Percentiles rank a stretch among this genome's conserved stretches.
These are phyloP conservation scores for Drosophila miranda DNA, from an alignment of 1,140 invertebrate genomes.

Conservation along the genomic window DNA sequence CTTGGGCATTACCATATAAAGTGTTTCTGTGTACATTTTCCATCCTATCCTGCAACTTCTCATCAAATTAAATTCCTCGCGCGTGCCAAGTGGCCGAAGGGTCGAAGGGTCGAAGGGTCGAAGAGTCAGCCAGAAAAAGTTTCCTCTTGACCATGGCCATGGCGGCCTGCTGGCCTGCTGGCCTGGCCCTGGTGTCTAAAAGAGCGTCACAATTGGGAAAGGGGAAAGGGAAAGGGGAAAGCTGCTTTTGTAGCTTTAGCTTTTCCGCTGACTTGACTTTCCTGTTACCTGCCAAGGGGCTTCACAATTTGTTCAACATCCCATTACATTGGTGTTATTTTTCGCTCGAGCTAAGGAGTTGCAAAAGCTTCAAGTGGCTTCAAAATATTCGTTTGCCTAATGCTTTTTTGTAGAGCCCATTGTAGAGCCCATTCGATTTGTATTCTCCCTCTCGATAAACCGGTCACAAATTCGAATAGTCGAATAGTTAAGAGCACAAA, in stretches of 20 bases:
- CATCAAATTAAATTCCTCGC: constrained; percentile 54
- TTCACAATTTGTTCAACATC: constrained; percentile 29
- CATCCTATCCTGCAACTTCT: constrained; percentile 4
- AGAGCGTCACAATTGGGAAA: constrained; percentile 41
- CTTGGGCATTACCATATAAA: constrained; percentile 65
- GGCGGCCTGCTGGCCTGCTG: constrained; percentile 9
- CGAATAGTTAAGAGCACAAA: constrained; percentile 26
- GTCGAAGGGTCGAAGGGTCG: constrained; percentile 8
- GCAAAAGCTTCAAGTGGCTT: too few species aligned
- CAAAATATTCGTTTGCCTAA: too few species aligned
- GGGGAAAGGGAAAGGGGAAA: constrained; percentile 13
- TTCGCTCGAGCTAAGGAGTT: too few species aligned
- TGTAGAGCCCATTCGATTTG: constrained; percentile 1
- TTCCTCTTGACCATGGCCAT: constrained; percentile 62
- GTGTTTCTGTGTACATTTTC: constrained; percentile 32
- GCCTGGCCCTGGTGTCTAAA: constrained; percentile 21
- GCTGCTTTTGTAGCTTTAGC: constrained; percentile 43
- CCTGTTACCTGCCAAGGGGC: constrained; percentile 17
- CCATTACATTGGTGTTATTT: too few species aligned
- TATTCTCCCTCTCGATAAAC: constrained; percentile 14
- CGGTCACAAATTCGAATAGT: constrained; percentile 45
- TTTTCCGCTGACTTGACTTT: constrained; percentile 38
- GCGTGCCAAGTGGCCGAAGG: constrained; percentile 52
- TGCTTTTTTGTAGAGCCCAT: too few species aligned
- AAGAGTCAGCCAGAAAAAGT: constrained; percentile 56